Base-by-base conservation (phyloP, 2,888 invertebrate genomes). In the Noctua pronuba region DNA sequence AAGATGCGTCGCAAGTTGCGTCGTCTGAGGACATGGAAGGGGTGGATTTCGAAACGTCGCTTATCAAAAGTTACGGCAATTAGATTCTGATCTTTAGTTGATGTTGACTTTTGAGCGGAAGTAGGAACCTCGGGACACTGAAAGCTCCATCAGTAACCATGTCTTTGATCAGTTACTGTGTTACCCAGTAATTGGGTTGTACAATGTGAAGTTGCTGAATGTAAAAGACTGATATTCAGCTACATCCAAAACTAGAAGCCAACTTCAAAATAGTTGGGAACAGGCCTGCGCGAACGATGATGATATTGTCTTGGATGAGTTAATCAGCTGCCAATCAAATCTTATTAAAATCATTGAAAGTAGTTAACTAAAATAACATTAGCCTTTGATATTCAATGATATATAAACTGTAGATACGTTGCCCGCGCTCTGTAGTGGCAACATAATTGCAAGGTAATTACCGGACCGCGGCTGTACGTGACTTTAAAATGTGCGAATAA, bases 41-140 rank as follows among this genome's bases (percentile, higher is more conserved):
- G 84, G 41, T 35, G 66, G 52, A 72, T 62, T 84, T 52, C 35
- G 52, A 35, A 65, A 46, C 46, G 28, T 16, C 35, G 62, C 44
- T 70, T 66, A 66, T 66, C 75, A 75, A 72, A 85, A 81, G 73
- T 84, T 80, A 73, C 31, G 18, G 11, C 55, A 41, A 28, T 16
- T n/a, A 41, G n/a, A 16, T n/a, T 38, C 16, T 41, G n/a, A 65
- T 65, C 65, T 65, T 65, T n/a, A 65, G 65, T 65, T 41, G 0
- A 38, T n/a, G n/a, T n/a, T 8, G 16, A 65, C 41, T 65, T 65
- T 65, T 41, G 41, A 65, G n/a, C 10, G 64, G 38, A 7, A 11
- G 18, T 10, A 35, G 41, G 44, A 24, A 70, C 35, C 28, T 6
- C 16, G 35, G 24, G 4, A 44, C 11, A 6, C 4, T 28, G 46